Percentiles rank a stretch among this genome's conserved stretches.
phyloP scores from a whole-genome alignment of 1,140 invertebrate species.

The Telenomus remus region DNA sequence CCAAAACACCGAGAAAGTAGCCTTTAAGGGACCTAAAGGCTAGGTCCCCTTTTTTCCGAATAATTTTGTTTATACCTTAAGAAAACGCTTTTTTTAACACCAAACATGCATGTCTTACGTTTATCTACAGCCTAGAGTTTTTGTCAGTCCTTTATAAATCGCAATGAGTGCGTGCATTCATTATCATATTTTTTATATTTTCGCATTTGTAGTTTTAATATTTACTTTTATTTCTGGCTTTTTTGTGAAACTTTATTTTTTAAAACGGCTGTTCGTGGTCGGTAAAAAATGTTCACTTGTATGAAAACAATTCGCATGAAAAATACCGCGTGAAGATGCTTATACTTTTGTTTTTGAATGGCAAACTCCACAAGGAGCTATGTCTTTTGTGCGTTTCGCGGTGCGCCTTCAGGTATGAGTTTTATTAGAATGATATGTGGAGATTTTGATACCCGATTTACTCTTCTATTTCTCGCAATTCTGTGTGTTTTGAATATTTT shows the following conservation, averaged over 20 bases:
- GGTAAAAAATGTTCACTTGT: conserved; percentile 13
- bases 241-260: conserved; percentile 6
- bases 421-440: background rate
- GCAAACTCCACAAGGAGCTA: conserved; percentile 34
- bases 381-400: conserved; percentile 5
- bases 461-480: too few species aligned
- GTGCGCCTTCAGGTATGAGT: conserved; percentile 9
- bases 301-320: conserved; percentile 10
- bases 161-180: conserved; percentile 64
- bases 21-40: conserved; percentile 71
- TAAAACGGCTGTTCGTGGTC: conserved; percentile 22
- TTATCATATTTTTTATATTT: conserved; percentile 38
- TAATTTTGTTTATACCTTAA: conserved; percentile 67
- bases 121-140: conserved; percentile 75
- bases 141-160: conserved; percentile 70
- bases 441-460: background rate
- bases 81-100: conserved; percentile 73
- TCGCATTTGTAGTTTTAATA: conserved; percentile 12
- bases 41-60: conserved; percentile 69
- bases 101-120: conserved; percentile 75
- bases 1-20: conserved; percentile 75
- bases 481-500: too few species aligned
- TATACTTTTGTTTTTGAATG: conserved; percentile 19
- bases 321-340: conserved; percentile 28
- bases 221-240: conserved; percentile 12